Conservation (phyloP, 2,797 vertebrate genomes). For the Cygnus olor region DNA sequence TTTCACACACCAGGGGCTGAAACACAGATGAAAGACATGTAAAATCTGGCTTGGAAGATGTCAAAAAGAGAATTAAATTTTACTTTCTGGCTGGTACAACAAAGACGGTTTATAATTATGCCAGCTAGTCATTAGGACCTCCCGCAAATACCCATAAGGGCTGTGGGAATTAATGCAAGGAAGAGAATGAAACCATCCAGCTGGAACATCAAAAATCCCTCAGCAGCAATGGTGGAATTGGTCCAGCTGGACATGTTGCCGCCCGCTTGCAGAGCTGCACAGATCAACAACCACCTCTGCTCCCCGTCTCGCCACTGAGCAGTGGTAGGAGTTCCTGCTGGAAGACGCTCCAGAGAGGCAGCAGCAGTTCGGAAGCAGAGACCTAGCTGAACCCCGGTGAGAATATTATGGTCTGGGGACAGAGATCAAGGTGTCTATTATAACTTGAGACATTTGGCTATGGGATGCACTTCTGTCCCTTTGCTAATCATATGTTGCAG, state of each 20-base stretch:
- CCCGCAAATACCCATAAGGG: accelerated
- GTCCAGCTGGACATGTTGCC: neutral
- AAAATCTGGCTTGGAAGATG: neutral
- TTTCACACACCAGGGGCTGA: neutral
- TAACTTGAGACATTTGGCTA: neutral
- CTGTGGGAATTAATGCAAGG: neutral
- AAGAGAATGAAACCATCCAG: neutral
- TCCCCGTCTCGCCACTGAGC: accelerated
- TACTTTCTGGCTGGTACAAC: neutral
- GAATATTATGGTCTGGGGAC: neutral
- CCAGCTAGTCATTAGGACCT: neutral
- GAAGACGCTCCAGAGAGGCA: too few relatives aligned
- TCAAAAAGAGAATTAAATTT: neutral
- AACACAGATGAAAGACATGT: neutral
- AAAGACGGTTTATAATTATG: neutral
- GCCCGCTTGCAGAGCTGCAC: neutral
- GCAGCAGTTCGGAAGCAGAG: neutral
- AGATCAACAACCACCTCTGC: neutral
- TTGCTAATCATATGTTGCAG: neutral
- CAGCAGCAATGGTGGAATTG: neutral
- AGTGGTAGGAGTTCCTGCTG: neutral
- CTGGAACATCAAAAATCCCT: neutral
- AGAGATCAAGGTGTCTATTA: neutral
- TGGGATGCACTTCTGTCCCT: neutral
- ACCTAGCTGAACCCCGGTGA: neutral